Evolutionary conservation across 2,888 invertebrate species (phyloP), one percentile per base, ranked within the genome.

Genomic region (Cloeon dipterum): DNA sequence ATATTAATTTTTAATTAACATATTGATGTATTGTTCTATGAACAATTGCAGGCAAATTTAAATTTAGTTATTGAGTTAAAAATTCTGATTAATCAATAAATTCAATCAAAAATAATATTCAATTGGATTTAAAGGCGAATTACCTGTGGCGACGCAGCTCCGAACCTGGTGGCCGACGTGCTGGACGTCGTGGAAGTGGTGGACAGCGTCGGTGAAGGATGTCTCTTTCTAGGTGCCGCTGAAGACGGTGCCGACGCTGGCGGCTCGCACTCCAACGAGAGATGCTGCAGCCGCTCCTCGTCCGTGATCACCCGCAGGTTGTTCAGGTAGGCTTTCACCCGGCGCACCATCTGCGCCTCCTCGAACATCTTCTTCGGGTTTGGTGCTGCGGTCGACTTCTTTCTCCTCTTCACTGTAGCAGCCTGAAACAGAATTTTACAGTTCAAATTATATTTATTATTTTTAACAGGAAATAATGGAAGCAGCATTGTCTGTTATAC

Each of bases 351-450:
- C 61, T 94, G 89, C 20, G 94, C 91, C 59, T 94, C 93, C 57
- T 94, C 94, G 57, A 89, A 94, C 91, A 94, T 93, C 57, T 91
- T 93, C 60, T 93, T 93, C 36, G 88, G 85, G 59, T 94, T 93
- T 2, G 86, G 86, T 4, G 85, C 79, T 20, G 86, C 78, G 20
- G 81, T 70, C 0, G 88, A 78, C 53, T 88, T 82, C 58, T 88
- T 86, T 46, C 88, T 68, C 46, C 86, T 63, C 52, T 88, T 89
- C 1, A 88, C 85, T 2, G 86, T 88, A 1, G 85, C 78, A n/a
- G 52, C 47, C 41, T 43, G 52, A 43, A 40, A 49, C 32, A n/a
- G n/a, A n/a, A n/a, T n/a, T n/a, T n/a, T n/a, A n/a, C n/a, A n/a
- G n/a, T n/a, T n/a, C n/a, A n/a, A n/a, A n/a, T n/a, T n/a, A n/a